Percentiles rank a stretch among this genome's conserved stretches.
These are phyloP conservation scores for Neolamprologus variostigma DNA, from an alignment of 2,113 vertebrate genomes.

Conservation along the genomic window DNA sequence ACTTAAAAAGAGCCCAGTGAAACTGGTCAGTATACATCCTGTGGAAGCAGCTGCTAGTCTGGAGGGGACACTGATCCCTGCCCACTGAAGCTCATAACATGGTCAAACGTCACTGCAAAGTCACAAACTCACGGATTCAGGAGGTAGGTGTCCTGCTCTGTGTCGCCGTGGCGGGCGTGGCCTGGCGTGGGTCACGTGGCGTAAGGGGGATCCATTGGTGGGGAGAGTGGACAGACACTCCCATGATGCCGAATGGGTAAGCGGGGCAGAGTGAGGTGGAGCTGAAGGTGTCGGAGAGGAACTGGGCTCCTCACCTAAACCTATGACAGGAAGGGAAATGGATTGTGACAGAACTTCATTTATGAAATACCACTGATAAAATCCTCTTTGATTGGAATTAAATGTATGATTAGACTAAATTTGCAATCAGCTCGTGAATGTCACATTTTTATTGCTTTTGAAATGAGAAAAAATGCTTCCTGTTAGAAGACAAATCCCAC, in stretches of 20 bases:
- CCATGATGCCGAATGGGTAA: conserved; percentile 79
- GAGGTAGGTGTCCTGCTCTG: conserved; percentile 62
- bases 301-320: conserved; percentile 64
- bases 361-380: background rate
- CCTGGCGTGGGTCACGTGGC: conserved; percentile 80
- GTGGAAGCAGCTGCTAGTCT: background rate
- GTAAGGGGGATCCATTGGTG: conserved; percentile 82
- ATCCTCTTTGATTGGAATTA: background rate
- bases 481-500: background rate
- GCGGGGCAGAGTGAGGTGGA: conserved; percentile 65
- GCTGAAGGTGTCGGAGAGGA: conserved; percentile 72
- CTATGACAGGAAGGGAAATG: conserved; percentile 11
- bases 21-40: background rate
- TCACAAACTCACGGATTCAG: conserved; percentile 60
- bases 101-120: background rate
- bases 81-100: background rate
- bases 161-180: conserved; percentile 79
- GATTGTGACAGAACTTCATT: background rate
- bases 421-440: background rate
- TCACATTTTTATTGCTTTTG: background rate
- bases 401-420: background rate
- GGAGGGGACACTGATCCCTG: background rate
- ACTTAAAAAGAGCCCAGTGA: background rate
- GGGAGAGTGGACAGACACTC: conserved; percentile 83
- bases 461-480: background rate